Evolutionary conservation across 37 sponge, comb jelly and placozoan genomes (phyloP).

Genomic region (Beroe forskalii): DNA sequence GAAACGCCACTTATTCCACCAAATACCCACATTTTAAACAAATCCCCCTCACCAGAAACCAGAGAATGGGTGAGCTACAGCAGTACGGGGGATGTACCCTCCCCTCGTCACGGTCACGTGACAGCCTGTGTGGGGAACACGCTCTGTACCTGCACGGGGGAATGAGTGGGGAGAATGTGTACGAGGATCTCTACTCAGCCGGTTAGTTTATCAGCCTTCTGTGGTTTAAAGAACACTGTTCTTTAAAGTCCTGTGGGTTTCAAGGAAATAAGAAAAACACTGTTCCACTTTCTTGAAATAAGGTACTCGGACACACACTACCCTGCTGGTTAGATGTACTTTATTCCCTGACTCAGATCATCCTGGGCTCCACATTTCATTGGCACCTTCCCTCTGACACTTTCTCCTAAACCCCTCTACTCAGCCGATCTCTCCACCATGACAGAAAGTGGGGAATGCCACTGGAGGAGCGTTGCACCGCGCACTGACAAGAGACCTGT

Average conservation of each 20-base stretch:
- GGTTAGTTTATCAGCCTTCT: too few relatives aligned
- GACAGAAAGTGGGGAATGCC: neutral
- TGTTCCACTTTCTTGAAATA: too few relatives aligned
- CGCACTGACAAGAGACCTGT: constrained; percentile 50
- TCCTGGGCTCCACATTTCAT: neutral
- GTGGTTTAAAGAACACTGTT: too few relatives aligned
- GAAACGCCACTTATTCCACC: too few relatives aligned
- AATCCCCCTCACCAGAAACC: too few relatives aligned
- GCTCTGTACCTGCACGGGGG: constrained; percentile 76
- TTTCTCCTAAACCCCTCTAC: too few relatives aligned
- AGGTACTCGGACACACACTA: too few relatives aligned
- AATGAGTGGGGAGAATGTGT: constrained; percentile 66
- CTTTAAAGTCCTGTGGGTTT: too few relatives aligned
- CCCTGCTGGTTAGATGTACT: too few relatives aligned
- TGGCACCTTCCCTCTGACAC: neutral
- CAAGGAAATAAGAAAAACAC: too few relatives aligned
- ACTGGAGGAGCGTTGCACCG: constrained; percentile 12
- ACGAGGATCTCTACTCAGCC: constrained; percentile 26
- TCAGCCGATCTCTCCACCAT: neutral
- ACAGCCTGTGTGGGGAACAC: constrained; percentile 64
- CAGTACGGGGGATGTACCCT: constrained; percentile 63
- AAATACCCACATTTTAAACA: too few relatives aligned
- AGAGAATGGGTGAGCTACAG: neutral
- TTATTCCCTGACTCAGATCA: neutral
- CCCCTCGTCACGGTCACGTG: constrained; percentile 75